These are phyloP conservation scores for Micronycteris hirsuta DNA, from an alignment of 2,113 vertebrate species.

Conservation along the genomic window DNA sequence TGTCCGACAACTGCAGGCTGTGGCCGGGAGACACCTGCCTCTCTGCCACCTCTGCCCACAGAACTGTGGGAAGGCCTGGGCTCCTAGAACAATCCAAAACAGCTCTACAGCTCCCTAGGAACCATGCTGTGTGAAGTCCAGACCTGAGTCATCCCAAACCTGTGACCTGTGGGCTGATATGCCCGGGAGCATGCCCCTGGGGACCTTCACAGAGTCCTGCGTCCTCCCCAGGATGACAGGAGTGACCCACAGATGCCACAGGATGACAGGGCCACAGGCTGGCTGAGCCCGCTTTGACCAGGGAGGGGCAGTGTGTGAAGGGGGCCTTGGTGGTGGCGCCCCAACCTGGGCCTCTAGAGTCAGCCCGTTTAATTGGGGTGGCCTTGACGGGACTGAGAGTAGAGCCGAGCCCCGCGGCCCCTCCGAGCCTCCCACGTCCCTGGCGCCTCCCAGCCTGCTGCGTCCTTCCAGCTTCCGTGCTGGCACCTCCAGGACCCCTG, in stretches of 20 bases:
- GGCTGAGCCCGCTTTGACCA: rapidly evolving
- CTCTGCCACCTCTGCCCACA: neutral
- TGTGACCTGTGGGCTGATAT: rapidly evolving
- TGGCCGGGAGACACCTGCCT: no score
- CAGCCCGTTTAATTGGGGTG: neutral
- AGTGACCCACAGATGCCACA: neutral
- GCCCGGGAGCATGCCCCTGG: rapidly evolving
- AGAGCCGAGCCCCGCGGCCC: neutral
- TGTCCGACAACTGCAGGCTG: neutral
- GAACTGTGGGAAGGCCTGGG: neutral
- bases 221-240: neutral
- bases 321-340: neutral
- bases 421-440: neutral
- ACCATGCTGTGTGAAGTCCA: neutral
- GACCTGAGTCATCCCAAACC: neutral
- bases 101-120: neutral
- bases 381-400: neutral
- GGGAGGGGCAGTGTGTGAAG: no score
- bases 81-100: neutral
- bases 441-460: rapidly evolving
- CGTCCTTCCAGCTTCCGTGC: rapidly evolving
- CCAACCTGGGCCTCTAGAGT: neutral
- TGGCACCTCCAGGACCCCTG: neutral
- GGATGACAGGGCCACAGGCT: neutral
- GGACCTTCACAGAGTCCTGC: neutral